Evolutionary conservation across 2,113 vertebrate species (phyloP), one percentile per base, ranked within the genome.

Genomic region (Nibea coibor): DNA sequence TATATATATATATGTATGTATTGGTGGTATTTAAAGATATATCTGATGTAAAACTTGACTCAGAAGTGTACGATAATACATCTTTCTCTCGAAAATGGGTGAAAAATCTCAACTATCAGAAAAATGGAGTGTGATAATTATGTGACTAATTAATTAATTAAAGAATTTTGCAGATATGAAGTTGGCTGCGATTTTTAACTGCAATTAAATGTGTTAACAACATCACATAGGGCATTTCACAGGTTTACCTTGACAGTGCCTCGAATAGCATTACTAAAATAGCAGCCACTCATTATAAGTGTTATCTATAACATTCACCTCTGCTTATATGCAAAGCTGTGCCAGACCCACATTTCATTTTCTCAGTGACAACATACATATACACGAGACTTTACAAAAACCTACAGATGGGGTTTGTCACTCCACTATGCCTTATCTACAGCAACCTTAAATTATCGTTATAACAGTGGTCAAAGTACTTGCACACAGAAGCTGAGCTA

Each of bases 121-220:
- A 22, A 48, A 57, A 31, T 2, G 1, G 31, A 28, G 28, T 28
- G 47, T 35, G 9, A 74, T 53, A 24, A 50, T 24, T 69, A 1
- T 43, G 3, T 9, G 5, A 57, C 31, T 15, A 68, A 78, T 73
- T 53, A 57, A 24, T n/a, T n/a, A n/a, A n/a, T n/a, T n/a, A 54
- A 63, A 2, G 6, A 63, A 54, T 57, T 31, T 57, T 48, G 26
- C 22, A 70, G 24, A 24, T 12, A 72, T 24, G 72, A 26, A 0
- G 1, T 48, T 64, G 16, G 7, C 45, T 39, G 15, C 16, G 24
- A 54, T 47, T 59, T 62, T 62, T 14, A 72, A 56, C 50, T 48
- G 16, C 66, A 67, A 72, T 69, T 77, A 76, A 82, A 88, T 10
- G 68, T 85, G 83, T 64, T 50, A 69, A 80, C 15, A 82, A 68